Conservation (phyloP, 1,140 invertebrate genomes). For the Andrena cerasifolii region DNA sequence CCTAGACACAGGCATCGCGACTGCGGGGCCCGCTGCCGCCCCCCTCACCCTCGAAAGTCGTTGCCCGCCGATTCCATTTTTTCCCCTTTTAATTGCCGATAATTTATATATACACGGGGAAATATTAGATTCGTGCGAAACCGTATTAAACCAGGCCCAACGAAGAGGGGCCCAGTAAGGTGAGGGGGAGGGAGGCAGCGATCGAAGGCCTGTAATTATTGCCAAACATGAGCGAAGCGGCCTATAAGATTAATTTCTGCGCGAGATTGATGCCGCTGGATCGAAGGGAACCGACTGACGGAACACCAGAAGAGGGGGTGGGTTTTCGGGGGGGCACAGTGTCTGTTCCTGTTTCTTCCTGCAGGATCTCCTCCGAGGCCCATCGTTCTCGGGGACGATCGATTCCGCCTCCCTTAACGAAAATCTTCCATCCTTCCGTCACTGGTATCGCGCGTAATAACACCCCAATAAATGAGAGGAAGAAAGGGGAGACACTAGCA, state of each 20-base stretch:
- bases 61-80: constrained; percentile 66
- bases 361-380: no score
- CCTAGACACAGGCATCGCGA: neutral
- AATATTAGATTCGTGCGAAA: constrained; percentile 83
- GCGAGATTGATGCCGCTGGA: constrained; percentile 81
- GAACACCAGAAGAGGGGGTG: constrained; percentile 25
- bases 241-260: constrained; percentile 77
- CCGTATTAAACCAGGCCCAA: constrained; percentile 76
- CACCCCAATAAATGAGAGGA: constrained; percentile 78
- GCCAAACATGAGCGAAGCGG: constrained; percentile 80
- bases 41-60: neutral
- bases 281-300: constrained; percentile 74
- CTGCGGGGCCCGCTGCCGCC: neutral
- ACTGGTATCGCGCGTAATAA: constrained; percentile 79
- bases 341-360: neutral
- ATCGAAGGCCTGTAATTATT: constrained; percentile 80
- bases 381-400: constrained; percentile 69
- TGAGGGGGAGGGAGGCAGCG: neutral
- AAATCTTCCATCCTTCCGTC: constrained; percentile 80
- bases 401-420: constrained; percentile 80
- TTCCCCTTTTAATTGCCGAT: constrained; percentile 80
- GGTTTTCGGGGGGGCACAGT: neutral
- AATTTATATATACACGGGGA: constrained; percentile 79
- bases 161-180: neutral
- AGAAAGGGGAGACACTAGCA: constrained; percentile 76